phyloP scores from a whole-genome alignment of 2,888 invertebrate species.

The Sympetrum striolatum region DNA sequence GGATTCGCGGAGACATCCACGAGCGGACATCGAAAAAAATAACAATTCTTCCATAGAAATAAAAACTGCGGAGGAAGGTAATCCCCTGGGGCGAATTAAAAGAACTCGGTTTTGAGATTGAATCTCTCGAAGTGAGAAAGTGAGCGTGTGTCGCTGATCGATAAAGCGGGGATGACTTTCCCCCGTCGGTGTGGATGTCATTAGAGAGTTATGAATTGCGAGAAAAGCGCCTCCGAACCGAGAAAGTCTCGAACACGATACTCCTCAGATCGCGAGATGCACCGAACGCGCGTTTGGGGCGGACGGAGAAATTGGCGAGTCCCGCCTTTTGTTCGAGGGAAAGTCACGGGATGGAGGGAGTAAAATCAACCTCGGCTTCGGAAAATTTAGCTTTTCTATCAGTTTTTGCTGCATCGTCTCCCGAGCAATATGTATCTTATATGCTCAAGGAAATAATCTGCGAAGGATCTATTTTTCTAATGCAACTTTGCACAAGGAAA shows the following conservation, averaged over 20 bases:
- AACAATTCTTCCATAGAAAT: not conserved
- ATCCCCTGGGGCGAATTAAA: no score
- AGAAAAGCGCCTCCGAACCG: not conserved
- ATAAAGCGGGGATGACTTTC: not conserved
- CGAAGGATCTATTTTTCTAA: no score
- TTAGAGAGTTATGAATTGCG: not conserved
- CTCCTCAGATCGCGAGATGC: not conserved
- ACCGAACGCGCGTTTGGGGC: not conserved
- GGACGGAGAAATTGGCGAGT: not conserved
- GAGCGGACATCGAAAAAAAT: not conserved
- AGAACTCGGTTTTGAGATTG: not conserved
- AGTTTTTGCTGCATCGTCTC: no score
- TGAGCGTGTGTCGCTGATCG: not conserved
- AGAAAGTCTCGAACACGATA: not conserved
- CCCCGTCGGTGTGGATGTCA: not conserved
- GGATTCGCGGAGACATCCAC: not conserved
- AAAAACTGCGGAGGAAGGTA: not conserved
- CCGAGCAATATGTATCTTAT: no score
- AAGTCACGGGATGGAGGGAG: no score
- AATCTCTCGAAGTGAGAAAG: not conserved
- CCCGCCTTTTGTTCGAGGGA: no score
- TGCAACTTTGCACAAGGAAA: no score
- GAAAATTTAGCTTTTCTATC: no score
- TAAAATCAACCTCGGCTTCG: no score
- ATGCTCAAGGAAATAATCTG: no score